phyloP scores from a whole-genome alignment of 1,140 invertebrate species.

The Pantala flavescens region DNA sequence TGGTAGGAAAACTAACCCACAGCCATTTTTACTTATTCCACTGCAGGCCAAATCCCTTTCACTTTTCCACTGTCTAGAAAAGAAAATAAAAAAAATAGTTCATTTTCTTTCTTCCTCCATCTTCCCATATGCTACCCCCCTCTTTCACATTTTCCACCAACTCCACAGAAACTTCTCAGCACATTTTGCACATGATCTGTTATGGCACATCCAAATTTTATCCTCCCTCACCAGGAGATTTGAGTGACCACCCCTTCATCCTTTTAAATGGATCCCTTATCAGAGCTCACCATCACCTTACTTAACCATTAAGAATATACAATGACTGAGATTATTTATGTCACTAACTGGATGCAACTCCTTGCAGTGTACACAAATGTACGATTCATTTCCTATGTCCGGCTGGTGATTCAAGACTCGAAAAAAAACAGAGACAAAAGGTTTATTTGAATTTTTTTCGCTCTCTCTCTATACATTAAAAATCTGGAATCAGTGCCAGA shows the following conservation, averaged over 20 bases:
- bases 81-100: slow-evolving; percentile 11
- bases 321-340: no score
- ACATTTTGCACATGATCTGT: background rate
- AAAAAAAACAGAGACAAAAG: background rate
- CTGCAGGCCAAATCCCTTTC: background rate
- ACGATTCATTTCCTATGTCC: background rate
- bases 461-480: background rate
- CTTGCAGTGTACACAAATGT: background rate
- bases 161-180: background rate
- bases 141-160: background rate
- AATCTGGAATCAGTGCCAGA: background rate
- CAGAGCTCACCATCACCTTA: no score
- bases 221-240: no score
- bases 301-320: no score
- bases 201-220: background rate
- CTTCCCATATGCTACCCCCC: background rate
- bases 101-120: background rate
- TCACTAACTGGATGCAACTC: background rate
- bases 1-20: background rate
- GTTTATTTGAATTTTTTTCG: background rate
- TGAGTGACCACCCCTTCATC: no score
- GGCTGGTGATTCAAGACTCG: background rate
- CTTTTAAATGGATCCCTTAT: no score
- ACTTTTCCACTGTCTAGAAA: background rate
- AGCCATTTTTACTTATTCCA: background rate